Base-by-base conservation (phyloP, 2,113 vertebrate genomes). In the Acanthisitta chloris region DNA sequence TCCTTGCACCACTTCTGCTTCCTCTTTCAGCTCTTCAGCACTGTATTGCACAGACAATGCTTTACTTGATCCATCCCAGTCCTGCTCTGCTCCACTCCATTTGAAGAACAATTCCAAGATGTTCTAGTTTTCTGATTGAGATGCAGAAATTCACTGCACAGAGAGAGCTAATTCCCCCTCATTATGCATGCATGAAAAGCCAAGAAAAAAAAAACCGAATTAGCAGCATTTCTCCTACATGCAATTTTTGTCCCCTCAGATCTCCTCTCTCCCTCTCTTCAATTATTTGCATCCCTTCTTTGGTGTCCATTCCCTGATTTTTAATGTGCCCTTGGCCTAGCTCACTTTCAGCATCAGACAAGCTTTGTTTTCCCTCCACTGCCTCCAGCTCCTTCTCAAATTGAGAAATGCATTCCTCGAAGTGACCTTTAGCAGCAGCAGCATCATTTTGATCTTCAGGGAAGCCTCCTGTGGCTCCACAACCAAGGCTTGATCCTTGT, bases 341-440 rank as follows among this genome's bases (percentile, higher is more conserved):
- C 74, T 91, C 69, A 8, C 54, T 94, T 94, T 62, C 65, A 64
- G 20, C 69, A 85, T 54, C 79, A 81, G 81, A 77, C 49, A 45
- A 79, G 43, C 16, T 40, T 77, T 81, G 74, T 73, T 88, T 86
- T 83, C 29, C n/a, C 34, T 76, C 34, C 34, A 12, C 54, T 8
- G 25, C 64, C 58, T 86, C 61, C 74, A 87, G 42, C 84, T 93
- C 55, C 70, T 70, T 76, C 85, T 78, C 43, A 61, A 18, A 51
- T 7, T 46, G 88, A 96, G 84, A 64, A 94, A 80, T 17, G 31
- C 64, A 33, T 73, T 92, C 42, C 85, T 74, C 86, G 76, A 61
- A 77, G 67, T 91, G 92, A 94, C 92, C 88, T 94, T 57, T 81
- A 78, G 85, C 79, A 91, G 73, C 64, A 80, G 54, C 51, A 52